Evolutionary conservation across 2,113 vertebrate genomes (phyloP), one percentile per base, ranked within the genome.

Genomic region (Ammodytes dubius): DNA sequence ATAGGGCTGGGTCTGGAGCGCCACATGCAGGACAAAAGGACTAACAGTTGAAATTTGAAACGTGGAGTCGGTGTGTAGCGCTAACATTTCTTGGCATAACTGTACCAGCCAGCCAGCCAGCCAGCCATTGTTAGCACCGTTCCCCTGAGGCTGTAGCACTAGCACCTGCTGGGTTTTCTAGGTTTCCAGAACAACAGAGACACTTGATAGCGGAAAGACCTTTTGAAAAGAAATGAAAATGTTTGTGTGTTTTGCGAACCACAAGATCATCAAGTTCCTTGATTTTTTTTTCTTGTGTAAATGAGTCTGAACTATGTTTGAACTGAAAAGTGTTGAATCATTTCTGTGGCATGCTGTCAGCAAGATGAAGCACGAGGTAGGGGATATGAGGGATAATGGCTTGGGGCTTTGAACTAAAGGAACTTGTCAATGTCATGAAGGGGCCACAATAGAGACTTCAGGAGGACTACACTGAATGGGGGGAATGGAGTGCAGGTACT

Each of bases 401-500:
- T 82, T 10, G 10, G n/a, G 70, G 74, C 68, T 59, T 49, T 61
- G 66, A 45, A 78, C 2, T 8, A 65, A n/a, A 77, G 8, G 50
- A 76, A 70, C 54, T 58, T 58, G 67, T 79, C 83, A 85, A 49
- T 57, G 68, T 79, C 57, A 49, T 10, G 4, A 58, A 54, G 59
- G 27, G 43, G 54, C 47, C 13, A 35, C 10, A 19, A 79, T 19
- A 37, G 47, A 54, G 59, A 57, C 47, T 67, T 72, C 58, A 68
- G 70, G 60, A 76, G 54, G 53, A 77, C 57, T 50, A 70, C 14
- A 79, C 56, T 65, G 46, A 53, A 43, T 6, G 10, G 52, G 45
- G 50, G 13, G 35, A 35, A 10, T 27, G 42, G 15, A 50, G 59
- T 2, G 52, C 43, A 13, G 6, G 54, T 0, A 52, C 39, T 67